Percentiles rank a stretch among this genome's conserved stretches.
These are phyloP conservation scores for Sturmia bella DNA, from an alignment of 2,888 invertebrate species.

Conservation along the genomic window DNA sequence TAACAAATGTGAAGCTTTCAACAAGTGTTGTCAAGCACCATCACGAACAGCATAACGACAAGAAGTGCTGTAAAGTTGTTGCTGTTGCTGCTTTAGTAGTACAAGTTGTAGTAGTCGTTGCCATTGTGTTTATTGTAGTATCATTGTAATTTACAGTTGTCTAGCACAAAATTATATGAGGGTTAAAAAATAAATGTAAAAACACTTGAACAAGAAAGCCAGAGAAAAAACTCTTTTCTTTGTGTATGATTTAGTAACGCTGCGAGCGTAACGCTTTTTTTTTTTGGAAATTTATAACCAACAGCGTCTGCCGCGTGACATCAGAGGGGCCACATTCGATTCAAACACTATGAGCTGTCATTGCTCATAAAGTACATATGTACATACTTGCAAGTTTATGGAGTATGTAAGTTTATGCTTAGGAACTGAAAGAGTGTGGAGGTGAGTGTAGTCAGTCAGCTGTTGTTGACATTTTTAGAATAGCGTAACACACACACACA, in stretches of 20 bases:
- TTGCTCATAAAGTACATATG: conserved; percentile 9
- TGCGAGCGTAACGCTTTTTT: conserved; percentile 29
- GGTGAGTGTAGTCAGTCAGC: conserved; percentile 61
- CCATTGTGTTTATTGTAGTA: conserved; percentile 46
- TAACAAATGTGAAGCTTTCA: conserved; percentile 69
- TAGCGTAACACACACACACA: conserved; percentile 19
- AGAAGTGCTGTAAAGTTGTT: conserved; percentile 29
- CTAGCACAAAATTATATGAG: conserved; percentile 8
- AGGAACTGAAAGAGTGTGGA: no score
- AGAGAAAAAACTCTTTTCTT: background rate
- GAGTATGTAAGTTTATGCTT: background rate
- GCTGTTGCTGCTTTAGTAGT: conserved; percentile 14
- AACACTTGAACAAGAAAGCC: conserved; percentile 13
- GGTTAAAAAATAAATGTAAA: background rate
- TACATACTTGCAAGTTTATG: background rate
- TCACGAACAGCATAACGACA: conserved; percentile 62
- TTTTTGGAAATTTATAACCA: conserved; percentile 5
- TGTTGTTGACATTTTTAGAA: conserved; percentile 70
- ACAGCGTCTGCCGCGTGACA: background rate
- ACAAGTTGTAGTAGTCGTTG: conserved; percentile 16
- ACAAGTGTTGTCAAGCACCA: conserved; percentile 69
- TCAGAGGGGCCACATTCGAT: conserved; percentile 9
- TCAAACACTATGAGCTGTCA: conserved; percentile 64
- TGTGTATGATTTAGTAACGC: background rate
- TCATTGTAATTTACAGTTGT: conserved; percentile 58